A percentile compares a stretch with the other conserved stretches of the same genome.
phyloP scores from a whole-genome alignment of 1,140 invertebrate genomes.

The Lineus longissimus region DNA sequence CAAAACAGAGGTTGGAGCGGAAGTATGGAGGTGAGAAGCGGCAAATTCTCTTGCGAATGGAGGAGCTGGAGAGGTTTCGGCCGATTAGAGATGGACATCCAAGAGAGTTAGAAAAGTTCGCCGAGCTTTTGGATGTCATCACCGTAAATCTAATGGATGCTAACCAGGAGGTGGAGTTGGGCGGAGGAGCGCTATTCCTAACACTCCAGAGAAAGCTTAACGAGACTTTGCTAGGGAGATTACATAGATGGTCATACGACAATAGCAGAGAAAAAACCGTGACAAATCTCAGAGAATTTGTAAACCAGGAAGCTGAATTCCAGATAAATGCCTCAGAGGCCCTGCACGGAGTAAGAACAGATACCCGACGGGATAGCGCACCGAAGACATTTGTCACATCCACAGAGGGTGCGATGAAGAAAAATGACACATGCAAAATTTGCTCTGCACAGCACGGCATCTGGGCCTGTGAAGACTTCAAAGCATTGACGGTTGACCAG shows the following conservation, averaged over 20 bases:
- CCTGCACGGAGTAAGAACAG: not conserved
- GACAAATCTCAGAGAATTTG: not conserved
- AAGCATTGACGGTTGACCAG: not conserved
- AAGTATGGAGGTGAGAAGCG: conserved; percentile 10
- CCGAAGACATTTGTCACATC: not conserved
- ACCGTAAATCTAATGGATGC: not conserved
- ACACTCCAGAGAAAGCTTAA: not conserved
- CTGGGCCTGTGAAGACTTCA: not conserved
- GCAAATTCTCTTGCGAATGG: conserved; percentile 2
- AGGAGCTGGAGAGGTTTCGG: conserved; percentile 10
- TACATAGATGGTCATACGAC: not conserved
- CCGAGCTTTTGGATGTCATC: conserved; percentile 4
- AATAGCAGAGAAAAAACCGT: not conserved
- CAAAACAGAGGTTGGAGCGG: conserved; percentile 11
- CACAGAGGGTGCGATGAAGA: not conserved
- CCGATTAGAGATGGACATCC: not conserved
- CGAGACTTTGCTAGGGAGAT: not conserved
- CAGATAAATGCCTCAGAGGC: not conserved
- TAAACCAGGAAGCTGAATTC: not conserved
- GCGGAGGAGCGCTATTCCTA: not conserved
- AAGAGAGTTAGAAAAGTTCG: conserved; percentile 9
- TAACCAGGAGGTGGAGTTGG: not conserved
- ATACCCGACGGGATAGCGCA: not conserved
- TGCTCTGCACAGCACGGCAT: not conserved
- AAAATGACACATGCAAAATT: not conserved